Evolutionary conservation across 2,113 vertebrate species (phyloP).

Genomic region (Psittacula cyanocephala): DNA sequence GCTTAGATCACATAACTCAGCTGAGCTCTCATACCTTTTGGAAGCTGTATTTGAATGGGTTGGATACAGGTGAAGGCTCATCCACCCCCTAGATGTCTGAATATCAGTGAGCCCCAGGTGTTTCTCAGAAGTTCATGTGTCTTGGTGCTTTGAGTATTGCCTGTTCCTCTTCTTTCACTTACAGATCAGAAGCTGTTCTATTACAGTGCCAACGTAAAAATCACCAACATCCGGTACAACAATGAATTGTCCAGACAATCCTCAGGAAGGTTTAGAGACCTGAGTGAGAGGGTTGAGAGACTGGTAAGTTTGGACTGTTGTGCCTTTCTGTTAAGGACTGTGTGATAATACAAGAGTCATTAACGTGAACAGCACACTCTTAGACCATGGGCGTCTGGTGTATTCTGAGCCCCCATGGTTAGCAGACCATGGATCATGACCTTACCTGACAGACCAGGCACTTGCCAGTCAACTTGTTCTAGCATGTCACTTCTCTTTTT

Average conservation of each 20-base stretch:
- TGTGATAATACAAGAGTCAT: neutral
- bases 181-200: constrained; percentile 73
- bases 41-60: neutral
- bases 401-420: neutral
- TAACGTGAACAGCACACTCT: neutral
- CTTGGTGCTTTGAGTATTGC: neutral
- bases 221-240: constrained; percentile 63
- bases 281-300: constrained; percentile 73
- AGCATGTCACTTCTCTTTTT: neutral
- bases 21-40: neutral
- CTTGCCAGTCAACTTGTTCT: neutral
- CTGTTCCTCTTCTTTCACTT: constrained; percentile 35
- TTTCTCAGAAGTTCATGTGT: neutral
- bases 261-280: constrained; percentile 65
- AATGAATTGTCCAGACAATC: constrained; percentile 64
- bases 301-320: constrained; percentile 64
- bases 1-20: neutral
- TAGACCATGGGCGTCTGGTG: neutral
- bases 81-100: neutral
- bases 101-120: neutral
- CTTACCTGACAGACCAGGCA: neutral
- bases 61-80: neutral
- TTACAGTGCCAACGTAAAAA: constrained; percentile 69
- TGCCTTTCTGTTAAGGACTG: neutral
- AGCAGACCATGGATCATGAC: neutral